Conservation (phyloP, 2,797 vertebrate species). For the Pyrrhura leucotis region DNA sequence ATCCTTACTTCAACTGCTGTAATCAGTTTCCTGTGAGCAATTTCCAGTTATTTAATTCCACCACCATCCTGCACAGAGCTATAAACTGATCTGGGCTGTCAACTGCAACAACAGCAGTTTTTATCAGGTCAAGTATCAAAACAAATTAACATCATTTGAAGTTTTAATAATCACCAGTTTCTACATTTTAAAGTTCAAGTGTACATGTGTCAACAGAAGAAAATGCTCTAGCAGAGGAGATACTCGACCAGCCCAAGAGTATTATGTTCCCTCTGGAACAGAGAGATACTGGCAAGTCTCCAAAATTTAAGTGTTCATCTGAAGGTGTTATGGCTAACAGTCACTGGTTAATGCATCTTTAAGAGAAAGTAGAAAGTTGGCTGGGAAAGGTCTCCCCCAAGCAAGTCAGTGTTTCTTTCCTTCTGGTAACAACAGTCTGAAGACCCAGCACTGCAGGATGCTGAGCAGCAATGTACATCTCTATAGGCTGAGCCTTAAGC, state of each 20-base stretch:
- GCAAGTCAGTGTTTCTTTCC: not conserved
- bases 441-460: not conserved
- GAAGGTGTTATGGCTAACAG: not conserved
- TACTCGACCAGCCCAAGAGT: not conserved
- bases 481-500: not conserved
- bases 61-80: not conserved
- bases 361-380: not conserved
- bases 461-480: not conserved
- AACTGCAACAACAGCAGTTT: slow-evolving; percentile 12
- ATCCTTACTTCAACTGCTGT: not conserved
- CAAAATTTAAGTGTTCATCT: not conserved
- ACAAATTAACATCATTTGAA: not conserved
- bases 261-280: not conserved
- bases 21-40: not conserved
- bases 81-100: not conserved
- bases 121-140: slow-evolving; percentile 35
- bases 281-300: not conserved
- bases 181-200: slow-evolving; percentile 7
- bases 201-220: not conserved
- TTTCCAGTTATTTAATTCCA: slow-evolving; percentile 13
- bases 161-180: slow-evolving; percentile 25
- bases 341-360: not conserved
- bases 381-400: not conserved
- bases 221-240: not conserved
- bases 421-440: not conserved